Conservation (phyloP, 2,888 invertebrate genomes). For the Noctua pronuba region DNA sequence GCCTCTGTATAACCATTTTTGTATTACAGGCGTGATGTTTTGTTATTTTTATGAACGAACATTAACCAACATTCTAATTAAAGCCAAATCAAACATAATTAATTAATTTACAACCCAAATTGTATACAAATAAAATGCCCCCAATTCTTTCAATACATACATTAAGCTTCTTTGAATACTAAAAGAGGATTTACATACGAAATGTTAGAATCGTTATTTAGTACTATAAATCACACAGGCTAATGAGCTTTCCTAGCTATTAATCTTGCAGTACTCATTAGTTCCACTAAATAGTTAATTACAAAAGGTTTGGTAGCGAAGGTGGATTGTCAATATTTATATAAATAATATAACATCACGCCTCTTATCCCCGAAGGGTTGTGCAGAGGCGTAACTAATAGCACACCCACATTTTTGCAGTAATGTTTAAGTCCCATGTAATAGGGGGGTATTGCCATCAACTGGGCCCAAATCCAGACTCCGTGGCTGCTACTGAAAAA, state of each 20-base stretch:
- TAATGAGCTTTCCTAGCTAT: conserved; percentile 66
- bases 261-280: conserved; percentile 71
- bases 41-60: no score
- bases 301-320: conserved; percentile 28
- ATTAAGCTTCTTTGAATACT: conserved; percentile 58
- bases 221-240: conserved; percentile 67
- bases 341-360: no score
- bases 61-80: no score
- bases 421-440: no score
- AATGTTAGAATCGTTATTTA: conserved; percentile 57
- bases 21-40: no score
- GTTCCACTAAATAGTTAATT: conserved; percentile 21
- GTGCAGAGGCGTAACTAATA: no score
- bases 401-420: no score
- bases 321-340: background rate
- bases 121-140: conserved; percentile 13
- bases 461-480: no score
- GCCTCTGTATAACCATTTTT: no score
- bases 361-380: no score
- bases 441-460: no score
- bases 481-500: no score
- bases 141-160: conserved; percentile 38
- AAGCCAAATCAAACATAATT: conserved; percentile 19
- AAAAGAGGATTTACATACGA: conserved; percentile 64
- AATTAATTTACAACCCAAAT: conserved; percentile 17